A percentile compares a stretch with the other conserved stretches of the same genome.
phyloP scores from a whole-genome alignment of 2,797 vertebrate genomes.

The Hydrophis major region DNA sequence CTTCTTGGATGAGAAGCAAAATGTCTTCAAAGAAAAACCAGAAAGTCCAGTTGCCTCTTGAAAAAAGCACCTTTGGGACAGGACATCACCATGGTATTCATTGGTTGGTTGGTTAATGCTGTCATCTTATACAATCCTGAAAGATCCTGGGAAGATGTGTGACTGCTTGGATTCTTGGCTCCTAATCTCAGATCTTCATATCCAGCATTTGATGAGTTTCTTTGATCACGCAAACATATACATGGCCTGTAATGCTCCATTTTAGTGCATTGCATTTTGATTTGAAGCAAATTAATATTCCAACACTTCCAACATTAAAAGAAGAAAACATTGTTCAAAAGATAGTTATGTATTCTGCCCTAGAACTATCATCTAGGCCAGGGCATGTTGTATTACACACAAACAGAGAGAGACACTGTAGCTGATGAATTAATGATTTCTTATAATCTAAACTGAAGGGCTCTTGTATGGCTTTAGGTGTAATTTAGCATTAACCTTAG shows the following conservation, averaged over 20 bases:
- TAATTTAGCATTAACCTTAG: constrained; percentile 6
- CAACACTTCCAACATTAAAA: background rate
- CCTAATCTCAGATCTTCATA: background rate
- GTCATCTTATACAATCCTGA: background rate
- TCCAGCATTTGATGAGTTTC: background rate
- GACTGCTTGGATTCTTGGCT: background rate
- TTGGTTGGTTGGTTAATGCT: background rate
- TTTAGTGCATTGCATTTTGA: background rate
- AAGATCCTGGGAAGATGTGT: background rate
- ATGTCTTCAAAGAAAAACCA: too few relatives aligned
- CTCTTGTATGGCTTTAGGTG: background rate
- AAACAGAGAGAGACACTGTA: background rate
- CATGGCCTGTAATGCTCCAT: background rate
- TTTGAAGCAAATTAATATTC: background rate
- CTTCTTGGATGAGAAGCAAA: too few relatives aligned
- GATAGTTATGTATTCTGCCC: background rate
- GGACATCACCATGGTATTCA: too few relatives aligned
- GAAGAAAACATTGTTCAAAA: background rate
- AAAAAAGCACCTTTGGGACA: too few relatives aligned
- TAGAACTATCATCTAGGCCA: background rate
- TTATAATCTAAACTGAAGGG: background rate
- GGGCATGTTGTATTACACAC: background rate
- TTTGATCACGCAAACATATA: background rate
- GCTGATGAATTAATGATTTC: background rate
- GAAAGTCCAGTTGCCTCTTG: too few relatives aligned